phyloP scores from a whole-genome alignment of 1,140 invertebrate species.

The Cheumatopsyche charites region DNA sequence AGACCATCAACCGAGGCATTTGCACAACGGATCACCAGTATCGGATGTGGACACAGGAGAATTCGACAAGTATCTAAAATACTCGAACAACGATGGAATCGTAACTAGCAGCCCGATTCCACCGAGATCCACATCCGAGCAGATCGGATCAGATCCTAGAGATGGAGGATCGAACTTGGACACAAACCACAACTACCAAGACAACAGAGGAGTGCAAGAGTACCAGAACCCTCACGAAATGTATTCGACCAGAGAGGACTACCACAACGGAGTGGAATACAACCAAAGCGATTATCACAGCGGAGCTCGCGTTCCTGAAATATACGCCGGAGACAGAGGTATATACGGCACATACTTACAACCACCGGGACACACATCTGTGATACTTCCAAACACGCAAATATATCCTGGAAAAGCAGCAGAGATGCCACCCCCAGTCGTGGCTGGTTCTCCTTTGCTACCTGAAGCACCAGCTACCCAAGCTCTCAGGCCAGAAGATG shows the following conservation, averaged over 20 bases:
- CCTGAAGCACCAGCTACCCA: slow-evolving; percentile 57
- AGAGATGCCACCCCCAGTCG: slow-evolving; percentile 46
- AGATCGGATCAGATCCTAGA: slow-evolving; percentile 35
- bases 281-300: slow-evolving; percentile 37
- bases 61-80: slow-evolving; percentile 72
- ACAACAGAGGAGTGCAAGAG: slow-evolving; percentile 48
- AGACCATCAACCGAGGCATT: slow-evolving; percentile 55
- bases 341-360: slow-evolving; percentile 36
- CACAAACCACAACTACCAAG: slow-evolving; percentile 63
- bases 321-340: slow-evolving; percentile 37
- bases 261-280: slow-evolving; percentile 47
- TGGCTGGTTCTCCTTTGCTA: slow-evolving; percentile 43
- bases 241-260: slow-evolving; percentile 50
- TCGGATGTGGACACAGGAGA: slow-evolving; percentile 67
- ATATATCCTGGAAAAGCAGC: slow-evolving; percentile 51
- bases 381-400: slow-evolving; percentile 55
- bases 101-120: slow-evolving; percentile 37
- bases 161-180: slow-evolving; percentile 56
- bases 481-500: slow-evolving; percentile 72
- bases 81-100: slow-evolving; percentile 52
- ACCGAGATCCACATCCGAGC: slow-evolving; percentile 34
- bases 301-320: slow-evolving; percentile 10
- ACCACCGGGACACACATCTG: slow-evolving; percentile 54
- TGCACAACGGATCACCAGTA: slow-evolving; percentile 58
- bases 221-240: slow-evolving; percentile 51